A percentile compares a stretch with the other conserved stretches of the same genome.
These are phyloP conservation scores for Maniola jurtina DNA, from an alignment of 1,140 invertebrate genomes.

Conservation along the genomic window DNA sequence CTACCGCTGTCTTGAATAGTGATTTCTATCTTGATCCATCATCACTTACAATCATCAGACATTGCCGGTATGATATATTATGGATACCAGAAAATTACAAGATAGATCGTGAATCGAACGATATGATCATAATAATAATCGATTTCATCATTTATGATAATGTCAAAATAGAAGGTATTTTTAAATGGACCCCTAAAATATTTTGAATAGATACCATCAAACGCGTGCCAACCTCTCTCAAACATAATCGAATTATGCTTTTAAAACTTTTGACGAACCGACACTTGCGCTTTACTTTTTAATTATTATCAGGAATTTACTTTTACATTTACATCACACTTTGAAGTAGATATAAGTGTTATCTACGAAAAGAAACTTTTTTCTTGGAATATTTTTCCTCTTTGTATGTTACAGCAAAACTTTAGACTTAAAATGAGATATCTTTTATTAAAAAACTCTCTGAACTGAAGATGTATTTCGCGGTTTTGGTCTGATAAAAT, in stretches of 20 bases:
- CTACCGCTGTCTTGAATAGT: no score
- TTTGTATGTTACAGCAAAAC: neutral
- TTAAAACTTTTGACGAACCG: neutral
- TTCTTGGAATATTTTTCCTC: neutral
- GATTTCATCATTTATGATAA: no score
- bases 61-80: no score
- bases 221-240: neutral
- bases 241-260: constrained; percentile 7
- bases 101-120: no score
- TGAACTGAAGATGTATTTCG: constrained; percentile 4
- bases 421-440: neutral
- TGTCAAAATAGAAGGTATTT: neutral
- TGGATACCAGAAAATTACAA: no score
- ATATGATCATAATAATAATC: no score
- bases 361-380: neutral
- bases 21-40: no score
- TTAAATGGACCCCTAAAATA: constrained; percentile 1
- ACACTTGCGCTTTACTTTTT: constrained; percentile 19
- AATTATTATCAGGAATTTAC: constrained; percentile 13
- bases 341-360: neutral
- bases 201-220: constrained; percentile 1
- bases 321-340: constrained; percentile 1
- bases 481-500: neutral
- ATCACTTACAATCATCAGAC: no score
- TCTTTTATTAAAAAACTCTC: constrained; percentile 3